Evolutionary conservation across 2,888 invertebrate species (phyloP).

Genomic region (Stramonita haemastoma): DNA sequence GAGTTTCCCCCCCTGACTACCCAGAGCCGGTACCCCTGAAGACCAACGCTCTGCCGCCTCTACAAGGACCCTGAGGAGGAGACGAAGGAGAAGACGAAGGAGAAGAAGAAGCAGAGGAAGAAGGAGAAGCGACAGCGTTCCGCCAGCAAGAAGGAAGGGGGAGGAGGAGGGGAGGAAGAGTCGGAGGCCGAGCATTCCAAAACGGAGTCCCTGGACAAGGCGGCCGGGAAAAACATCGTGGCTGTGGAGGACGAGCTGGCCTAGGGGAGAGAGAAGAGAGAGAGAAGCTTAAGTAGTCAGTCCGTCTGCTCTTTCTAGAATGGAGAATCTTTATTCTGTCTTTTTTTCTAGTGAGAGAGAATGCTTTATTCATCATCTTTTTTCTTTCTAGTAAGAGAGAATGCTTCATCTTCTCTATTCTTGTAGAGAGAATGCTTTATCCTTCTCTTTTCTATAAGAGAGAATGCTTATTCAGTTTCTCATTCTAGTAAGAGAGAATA

Average conservation of each 20-base stretch:
- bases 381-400: too few species aligned
- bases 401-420: too few species aligned
- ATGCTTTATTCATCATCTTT: too few species aligned
- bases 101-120: conserved; percentile 20
- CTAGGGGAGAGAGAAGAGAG: too few species aligned
- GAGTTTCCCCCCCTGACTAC: neutral
- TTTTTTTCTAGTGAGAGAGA: too few species aligned
- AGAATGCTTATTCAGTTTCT: too few species aligned
- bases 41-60: neutral
- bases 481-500: too few species aligned
- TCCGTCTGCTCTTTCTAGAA: too few species aligned
- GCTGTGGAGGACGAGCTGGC: neutral
- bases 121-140: neutral
- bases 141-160: neutral
- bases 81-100: neutral
- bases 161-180: neutral
- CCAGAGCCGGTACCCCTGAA: neutral
- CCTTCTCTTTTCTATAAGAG: too few species aligned
- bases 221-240: neutral
- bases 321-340: too few species aligned
- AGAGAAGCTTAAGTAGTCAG: too few species aligned
- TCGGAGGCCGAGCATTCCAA: neutral
- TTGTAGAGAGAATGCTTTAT: too few species aligned
- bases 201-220: conserved; percentile 5
- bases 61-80: conserved; percentile 3